phyloP scores from a whole-genome alignment of 2,797 vertebrate genomes.

The Enoplosus armatus region DNA sequence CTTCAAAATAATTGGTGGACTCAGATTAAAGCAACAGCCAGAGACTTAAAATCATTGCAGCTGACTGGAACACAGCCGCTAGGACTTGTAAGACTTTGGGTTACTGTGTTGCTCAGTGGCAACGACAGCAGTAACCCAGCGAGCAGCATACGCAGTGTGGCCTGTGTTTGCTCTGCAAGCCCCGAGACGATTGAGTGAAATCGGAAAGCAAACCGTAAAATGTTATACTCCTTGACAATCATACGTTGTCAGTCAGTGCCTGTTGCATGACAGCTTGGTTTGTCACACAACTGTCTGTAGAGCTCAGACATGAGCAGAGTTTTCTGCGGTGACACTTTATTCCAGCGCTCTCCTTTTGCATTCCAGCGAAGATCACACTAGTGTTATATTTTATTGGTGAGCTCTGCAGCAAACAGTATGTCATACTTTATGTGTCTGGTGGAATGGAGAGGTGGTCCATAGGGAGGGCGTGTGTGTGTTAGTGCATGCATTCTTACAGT shows the following conservation, averaged over 20 bases:
- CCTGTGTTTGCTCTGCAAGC: slow-evolving; percentile 28
- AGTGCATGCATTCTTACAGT: slow-evolving; percentile 5
- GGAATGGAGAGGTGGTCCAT: slow-evolving; percentile 42
- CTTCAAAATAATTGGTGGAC: slow-evolving; percentile 50
- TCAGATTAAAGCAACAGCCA: slow-evolving; percentile 55
- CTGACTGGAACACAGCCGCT: slow-evolving; percentile 49
- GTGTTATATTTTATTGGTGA: slow-evolving; percentile 65
- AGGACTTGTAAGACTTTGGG: slow-evolving; percentile 45
- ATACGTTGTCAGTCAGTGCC: slow-evolving; percentile 26
- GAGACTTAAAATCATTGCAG: slow-evolving; percentile 57
- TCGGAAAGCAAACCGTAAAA: slow-evolving; percentile 60
- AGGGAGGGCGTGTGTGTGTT: slow-evolving; percentile 5
- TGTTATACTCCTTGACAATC: slow-evolving; percentile 43
- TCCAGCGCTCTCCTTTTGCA: slow-evolving; percentile 41
- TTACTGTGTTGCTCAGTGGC: slow-evolving; percentile 49
- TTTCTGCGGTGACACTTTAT: slow-evolving; percentile 46
- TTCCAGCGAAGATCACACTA: slow-evolving; percentile 44
- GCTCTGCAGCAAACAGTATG: slow-evolving; percentile 49
- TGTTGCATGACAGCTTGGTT: slow-evolving; percentile 17
- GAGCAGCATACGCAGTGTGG: not conserved
- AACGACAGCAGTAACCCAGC: slow-evolving; percentile 41
- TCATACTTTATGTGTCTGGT: slow-evolving; percentile 57
- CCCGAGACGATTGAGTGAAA: slow-evolving; percentile 44
- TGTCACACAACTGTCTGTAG: slow-evolving; percentile 48
- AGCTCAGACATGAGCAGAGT: slow-evolving; percentile 21